These are phyloP conservation scores for Rhagologus leucostigma DNA, from an alignment of 2,113 vertebrate genomes.

Conservation along the genomic window DNA sequence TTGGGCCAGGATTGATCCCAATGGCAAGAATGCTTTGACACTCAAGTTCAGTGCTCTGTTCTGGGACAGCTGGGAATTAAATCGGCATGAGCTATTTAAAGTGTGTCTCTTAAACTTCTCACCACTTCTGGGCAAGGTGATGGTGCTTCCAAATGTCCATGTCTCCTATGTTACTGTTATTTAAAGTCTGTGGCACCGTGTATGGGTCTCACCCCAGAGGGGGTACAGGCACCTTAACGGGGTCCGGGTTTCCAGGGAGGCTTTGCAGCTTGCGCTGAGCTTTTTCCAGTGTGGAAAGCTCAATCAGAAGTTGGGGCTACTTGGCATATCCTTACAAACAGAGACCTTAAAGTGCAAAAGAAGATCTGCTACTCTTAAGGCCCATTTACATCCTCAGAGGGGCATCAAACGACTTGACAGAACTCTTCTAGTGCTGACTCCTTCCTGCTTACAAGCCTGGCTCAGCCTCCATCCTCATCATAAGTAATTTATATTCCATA, in stretches of 20 bases:
- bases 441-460: not conserved
- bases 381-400: not conserved
- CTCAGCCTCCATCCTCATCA: not conserved
- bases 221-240: accelerated
- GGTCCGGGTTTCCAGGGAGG: not conserved
- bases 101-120: not conserved
- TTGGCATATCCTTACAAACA: not conserved
- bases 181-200: not conserved
- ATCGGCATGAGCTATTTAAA: not conserved
- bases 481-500: not conserved
- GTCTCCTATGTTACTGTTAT: not conserved
- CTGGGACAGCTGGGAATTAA: not conserved
- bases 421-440: not conserved
- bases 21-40: not conserved
- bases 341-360: not conserved
- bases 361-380: not conserved
- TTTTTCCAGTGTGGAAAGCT: not conserved
- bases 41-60: not conserved
- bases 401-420: not conserved
- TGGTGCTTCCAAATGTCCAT: not conserved
- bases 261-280: not conserved
- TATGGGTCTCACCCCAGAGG: not conserved
- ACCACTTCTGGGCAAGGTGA: not conserved
- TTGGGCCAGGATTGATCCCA: not conserved
- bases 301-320: not conserved